These are phyloP conservation scores for Potamilus streckersoni DNA, from an alignment of 1,140 invertebrate genomes.

Conservation along the genomic window DNA sequence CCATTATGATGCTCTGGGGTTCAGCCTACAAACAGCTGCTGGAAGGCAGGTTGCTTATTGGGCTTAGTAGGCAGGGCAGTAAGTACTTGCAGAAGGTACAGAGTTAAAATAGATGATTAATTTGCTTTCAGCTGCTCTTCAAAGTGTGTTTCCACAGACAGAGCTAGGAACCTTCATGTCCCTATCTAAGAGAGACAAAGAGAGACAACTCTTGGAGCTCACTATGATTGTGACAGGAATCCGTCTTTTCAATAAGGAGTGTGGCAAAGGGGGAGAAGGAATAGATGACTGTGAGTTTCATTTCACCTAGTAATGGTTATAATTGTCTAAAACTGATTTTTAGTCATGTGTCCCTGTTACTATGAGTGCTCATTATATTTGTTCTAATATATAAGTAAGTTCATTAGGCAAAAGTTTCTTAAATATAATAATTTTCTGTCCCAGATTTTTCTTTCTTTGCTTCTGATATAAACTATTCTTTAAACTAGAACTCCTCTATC, in stretches of 20 bases:
- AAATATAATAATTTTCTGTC: too few relatives aligned
- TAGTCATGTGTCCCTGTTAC: background rate
- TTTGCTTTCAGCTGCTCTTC: constrained; percentile 72
- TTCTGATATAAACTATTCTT: too few relatives aligned
- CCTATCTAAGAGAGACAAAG: constrained; percentile 69
- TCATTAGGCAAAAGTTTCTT: too few relatives aligned
- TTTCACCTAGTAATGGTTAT: too few relatives aligned
- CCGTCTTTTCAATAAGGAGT: constrained; percentile 69
- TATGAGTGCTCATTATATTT: background rate
- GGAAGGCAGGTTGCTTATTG: too few relatives aligned
- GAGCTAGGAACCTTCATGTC: constrained; percentile 77
- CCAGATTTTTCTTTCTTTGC: too few relatives aligned
- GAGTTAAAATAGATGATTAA: background rate
- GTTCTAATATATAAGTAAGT: too few relatives aligned
- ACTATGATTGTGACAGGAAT: constrained; percentile 69
- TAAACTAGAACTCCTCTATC: too few relatives aligned
- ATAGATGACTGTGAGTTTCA: constrained; percentile 67
- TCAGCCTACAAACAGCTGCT: too few relatives aligned
- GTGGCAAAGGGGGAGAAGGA: constrained; percentile 68
- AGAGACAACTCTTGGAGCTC: constrained; percentile 67
- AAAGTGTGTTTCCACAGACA: constrained; percentile 79
- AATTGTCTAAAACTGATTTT: background rate
- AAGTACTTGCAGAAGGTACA: too few relatives aligned
- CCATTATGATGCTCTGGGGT: too few relatives aligned
- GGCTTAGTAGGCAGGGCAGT: too few relatives aligned